Conservation (phyloP, 2,113 vertebrate species). For the Pan troglodytes region NHGRI_mPanTro3-v2.1_pri NC_072411.2:142676001-142676500, state of each 20-base stretch:
- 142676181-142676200: neutral
- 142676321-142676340: neutral
- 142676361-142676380: neutral
- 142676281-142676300: neutral
- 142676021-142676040: neutral
- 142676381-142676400: neutral
- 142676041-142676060: neutral
- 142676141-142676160: neutral
- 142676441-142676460: neutral
- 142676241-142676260: neutral
- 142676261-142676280: neutral
- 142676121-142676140: neutral
- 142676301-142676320: neutral
- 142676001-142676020: neutral
- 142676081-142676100: neutral
- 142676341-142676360: neutral
- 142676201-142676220: neutral
- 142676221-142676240: neutral
- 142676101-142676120: too few species aligned
- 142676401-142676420: neutral
- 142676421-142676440: neutral
- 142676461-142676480: neutral
- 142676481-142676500: neutral
- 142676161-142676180: neutral
- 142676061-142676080: neutral